Conservation (phyloP, 1,140 invertebrate genomes). For the Bombus waltoni region DNA sequence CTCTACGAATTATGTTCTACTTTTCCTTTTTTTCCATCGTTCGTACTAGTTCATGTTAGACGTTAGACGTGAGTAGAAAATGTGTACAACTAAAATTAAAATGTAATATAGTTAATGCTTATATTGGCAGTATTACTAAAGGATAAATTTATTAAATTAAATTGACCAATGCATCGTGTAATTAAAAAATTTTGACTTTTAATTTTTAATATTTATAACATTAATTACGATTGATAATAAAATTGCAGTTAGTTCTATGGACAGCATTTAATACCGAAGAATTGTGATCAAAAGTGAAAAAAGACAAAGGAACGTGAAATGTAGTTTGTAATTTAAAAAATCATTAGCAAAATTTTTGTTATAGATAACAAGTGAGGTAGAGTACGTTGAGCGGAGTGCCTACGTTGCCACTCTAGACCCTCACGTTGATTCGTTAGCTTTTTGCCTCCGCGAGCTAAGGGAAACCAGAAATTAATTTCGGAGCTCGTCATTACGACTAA, state of each 20-base stretch:
- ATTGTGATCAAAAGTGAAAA: not conserved
- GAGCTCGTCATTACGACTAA: constrained; percentile 31
- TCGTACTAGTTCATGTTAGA: not conserved
- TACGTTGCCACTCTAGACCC: constrained; percentile 2
- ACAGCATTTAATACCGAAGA: no score
- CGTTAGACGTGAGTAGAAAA: not conserved
- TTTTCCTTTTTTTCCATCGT: no score
- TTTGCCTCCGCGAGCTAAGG: constrained; percentile 9
- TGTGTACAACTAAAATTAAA: not conserved
- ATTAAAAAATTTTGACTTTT: not conserved
- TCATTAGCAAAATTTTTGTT: constrained; percentile 32
- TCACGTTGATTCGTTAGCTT: constrained; percentile 35
- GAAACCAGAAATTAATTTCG: constrained; percentile 42
- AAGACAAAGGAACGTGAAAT: not conserved
- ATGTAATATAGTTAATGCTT: no score
- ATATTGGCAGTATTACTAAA: not conserved
- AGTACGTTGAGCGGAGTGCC: not conserved
- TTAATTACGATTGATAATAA: no score
- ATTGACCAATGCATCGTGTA: not conserved
- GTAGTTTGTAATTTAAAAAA: not conserved
- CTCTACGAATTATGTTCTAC: not conserved
- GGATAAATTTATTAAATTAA: not conserved
- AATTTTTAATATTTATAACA: not conserved
- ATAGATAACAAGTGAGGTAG: constrained; percentile 24
- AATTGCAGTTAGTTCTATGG: no score